These are phyloP conservation scores for Cygnus atratus DNA, from an alignment of 2,113 vertebrate species.

Conservation along the genomic window DNA sequence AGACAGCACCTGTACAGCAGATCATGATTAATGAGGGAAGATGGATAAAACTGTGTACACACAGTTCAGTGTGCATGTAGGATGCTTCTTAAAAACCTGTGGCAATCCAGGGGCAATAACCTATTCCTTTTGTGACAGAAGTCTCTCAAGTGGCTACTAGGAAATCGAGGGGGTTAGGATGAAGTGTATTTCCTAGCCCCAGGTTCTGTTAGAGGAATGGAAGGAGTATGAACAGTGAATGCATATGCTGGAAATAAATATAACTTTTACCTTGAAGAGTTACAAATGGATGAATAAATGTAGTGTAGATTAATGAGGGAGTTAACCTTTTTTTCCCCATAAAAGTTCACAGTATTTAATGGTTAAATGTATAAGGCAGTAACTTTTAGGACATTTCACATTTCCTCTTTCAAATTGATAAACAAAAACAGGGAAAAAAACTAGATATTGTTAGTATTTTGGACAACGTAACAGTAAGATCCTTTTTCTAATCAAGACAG, in stretches of 20 bases:
- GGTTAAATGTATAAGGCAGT: neutral
- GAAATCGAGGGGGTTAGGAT: neutral
- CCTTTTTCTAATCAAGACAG: neutral
- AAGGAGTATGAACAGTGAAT: neutral
- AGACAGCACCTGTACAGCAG: constrained; percentile 1
- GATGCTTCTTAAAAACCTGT: neutral
- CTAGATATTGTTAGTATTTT: neutral
- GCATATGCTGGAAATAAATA: neutral
- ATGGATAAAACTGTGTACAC: neutral
- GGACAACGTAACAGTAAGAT: neutral
- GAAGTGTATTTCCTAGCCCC: neutral
- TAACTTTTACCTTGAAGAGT: neutral
- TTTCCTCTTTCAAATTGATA: neutral
- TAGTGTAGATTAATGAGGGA: neutral
- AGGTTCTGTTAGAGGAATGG: neutral
- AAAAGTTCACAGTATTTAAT: neutral
- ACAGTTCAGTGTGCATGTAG: neutral
- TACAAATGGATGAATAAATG: neutral
- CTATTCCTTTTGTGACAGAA: neutral
- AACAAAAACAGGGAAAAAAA: neutral
- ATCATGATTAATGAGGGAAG: constrained; percentile 1
- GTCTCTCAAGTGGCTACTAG: neutral
- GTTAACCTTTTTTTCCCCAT: neutral
- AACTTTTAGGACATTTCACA: neutral
- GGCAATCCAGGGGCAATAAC: neutral